Evolutionary conservation across 1,140 invertebrate genomes (phyloP).

Genomic region (Macrocentrus cingulum): DNA sequence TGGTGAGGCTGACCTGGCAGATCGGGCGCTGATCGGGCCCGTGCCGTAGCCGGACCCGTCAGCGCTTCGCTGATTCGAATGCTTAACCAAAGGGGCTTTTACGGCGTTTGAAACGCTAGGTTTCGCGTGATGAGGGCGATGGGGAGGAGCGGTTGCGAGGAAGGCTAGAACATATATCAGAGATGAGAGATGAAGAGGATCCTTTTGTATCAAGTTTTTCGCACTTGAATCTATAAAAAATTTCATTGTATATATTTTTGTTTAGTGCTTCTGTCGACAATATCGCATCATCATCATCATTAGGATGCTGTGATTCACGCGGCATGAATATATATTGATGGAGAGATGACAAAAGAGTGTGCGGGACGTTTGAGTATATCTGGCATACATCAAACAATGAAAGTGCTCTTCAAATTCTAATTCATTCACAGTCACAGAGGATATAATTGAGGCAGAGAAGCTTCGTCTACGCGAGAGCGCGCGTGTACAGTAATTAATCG

Average conservation of each 20-base stretch:
- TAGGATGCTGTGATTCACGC: slow-evolving; percentile 6
- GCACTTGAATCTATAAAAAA: not conserved
- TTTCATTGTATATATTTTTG: not conserved
- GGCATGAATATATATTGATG: not conserved
- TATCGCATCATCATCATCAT: not conserved
- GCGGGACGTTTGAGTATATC: no score
- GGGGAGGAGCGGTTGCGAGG: slow-evolving; percentile 58
- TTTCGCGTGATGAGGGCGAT: slow-evolving; percentile 58
- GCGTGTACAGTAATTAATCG: not conserved
- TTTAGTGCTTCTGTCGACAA: not conserved
- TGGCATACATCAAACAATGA: not conserved
- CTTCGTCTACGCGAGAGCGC: slow-evolving; percentile 6
- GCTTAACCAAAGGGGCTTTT: slow-evolving; percentile 38
- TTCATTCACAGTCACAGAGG: slow-evolving; percentile 6
- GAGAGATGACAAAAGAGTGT: not conserved
- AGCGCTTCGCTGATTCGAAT: slow-evolving; percentile 50
- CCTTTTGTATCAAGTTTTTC: not conserved
- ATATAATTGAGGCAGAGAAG: not conserved
- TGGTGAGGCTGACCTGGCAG: slow-evolving; percentile 35
- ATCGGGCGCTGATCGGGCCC: slow-evolving; percentile 32
- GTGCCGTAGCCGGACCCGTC: slow-evolving; percentile 38
- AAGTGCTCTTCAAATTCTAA: not conserved
- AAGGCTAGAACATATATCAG: slow-evolving; percentile 57
- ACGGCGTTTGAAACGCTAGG: slow-evolving; percentile 38
- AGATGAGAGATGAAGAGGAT: slow-evolving; percentile 19